Conservation (phyloP, 2,888 invertebrate genomes). For the Seira sanloemensis region DNA sequence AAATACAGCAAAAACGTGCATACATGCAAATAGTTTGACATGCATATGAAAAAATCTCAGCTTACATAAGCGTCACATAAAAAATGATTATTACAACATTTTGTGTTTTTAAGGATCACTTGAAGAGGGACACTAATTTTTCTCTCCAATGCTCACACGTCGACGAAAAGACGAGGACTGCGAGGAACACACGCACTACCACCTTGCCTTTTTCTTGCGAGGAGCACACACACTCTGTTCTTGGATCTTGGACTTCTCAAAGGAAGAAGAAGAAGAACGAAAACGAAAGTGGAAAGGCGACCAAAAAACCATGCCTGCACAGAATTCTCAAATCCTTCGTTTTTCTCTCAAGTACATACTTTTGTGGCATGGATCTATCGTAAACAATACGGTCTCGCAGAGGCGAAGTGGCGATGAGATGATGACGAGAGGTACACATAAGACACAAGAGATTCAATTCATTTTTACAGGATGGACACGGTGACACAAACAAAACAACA, state of each 20-base stretch:
- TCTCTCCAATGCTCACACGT: too few relatives aligned
- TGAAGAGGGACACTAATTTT: too few relatives aligned
- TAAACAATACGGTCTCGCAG: not conserved
- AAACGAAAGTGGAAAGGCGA: slow-evolving; percentile 40
- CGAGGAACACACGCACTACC: too few relatives aligned
- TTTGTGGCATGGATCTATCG: not conserved
- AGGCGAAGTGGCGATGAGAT: not conserved
- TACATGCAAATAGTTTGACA: too few relatives aligned
- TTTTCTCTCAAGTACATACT: not conserved
- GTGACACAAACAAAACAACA: not conserved
- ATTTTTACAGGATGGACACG: not conserved
- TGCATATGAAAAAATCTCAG: too few relatives aligned
- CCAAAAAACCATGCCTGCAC: not conserved
- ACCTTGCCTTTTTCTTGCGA: too few relatives aligned
- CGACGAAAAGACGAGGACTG: not conserved
- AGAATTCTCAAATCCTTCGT: not conserved
- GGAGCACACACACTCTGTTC: not conserved
- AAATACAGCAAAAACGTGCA: too few relatives aligned
- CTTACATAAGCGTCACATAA: too few relatives aligned
- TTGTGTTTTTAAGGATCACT: too few relatives aligned
- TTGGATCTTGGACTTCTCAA: not conserved
- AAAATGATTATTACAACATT: too few relatives aligned
- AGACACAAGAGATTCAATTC: not conserved
- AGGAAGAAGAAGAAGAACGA: slow-evolving; percentile 25
- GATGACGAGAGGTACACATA: not conserved